Percentiles rank a stretch among this genome's conserved stretches.
phyloP scores from a whole-genome alignment of 2,888 invertebrate species.

The Xestia xanthographa region DNA sequence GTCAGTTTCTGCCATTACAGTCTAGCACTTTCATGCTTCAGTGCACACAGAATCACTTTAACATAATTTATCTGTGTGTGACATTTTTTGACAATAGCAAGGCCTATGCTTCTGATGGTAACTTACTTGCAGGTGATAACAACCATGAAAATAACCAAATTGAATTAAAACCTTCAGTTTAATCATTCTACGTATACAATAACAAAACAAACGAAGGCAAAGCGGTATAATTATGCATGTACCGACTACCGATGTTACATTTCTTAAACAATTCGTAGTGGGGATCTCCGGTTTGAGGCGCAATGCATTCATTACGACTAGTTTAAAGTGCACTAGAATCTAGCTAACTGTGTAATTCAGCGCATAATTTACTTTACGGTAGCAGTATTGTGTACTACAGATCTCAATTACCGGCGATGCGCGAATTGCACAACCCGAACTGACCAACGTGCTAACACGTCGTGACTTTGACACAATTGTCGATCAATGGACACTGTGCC shows the following conservation, averaged over 20 bases:
- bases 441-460: constrained; percentile 83
- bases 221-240: not conserved
- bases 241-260: constrained; percentile 17
- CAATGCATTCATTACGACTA: constrained; percentile 42
- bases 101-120: constrained; percentile 4
- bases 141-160: constrained; percentile 8
- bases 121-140: not conserved
- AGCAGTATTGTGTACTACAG: constrained; percentile 60
- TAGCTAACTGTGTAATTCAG: constrained; percentile 55
- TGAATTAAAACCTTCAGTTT: not conserved
- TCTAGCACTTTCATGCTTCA: constrained; percentile 46
- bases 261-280: constrained; percentile 46
- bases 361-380: constrained; percentile 55
- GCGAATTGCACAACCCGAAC: constrained; percentile 82
- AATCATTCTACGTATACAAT: constrained; percentile 24
- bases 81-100: constrained; percentile 26
- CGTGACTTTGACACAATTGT: constrained; percentile 89
- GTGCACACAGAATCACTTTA: constrained; percentile 40
- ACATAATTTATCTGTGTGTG: constrained; percentile 38
- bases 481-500: constrained; percentile 80
- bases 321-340: constrained; percentile 49
- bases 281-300: constrained; percentile 45
- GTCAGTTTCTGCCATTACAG: constrained; percentile 53
- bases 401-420: constrained; percentile 77
- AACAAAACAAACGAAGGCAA: not conserved